Base-by-base conservation (phyloP, 2,888 invertebrate species). In the Phania funesta region DNA sequence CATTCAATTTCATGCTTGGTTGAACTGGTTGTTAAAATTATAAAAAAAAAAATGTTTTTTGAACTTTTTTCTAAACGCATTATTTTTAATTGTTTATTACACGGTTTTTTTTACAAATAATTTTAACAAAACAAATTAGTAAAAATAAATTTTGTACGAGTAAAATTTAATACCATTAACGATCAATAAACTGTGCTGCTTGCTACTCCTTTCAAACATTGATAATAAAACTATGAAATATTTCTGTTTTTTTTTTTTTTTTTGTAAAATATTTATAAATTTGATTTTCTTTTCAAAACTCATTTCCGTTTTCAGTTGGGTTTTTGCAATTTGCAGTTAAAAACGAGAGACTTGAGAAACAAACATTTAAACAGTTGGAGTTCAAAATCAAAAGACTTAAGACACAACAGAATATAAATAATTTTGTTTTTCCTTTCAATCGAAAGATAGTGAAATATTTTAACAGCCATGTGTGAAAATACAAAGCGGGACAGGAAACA, bases 331-430 rank as follows among this genome's bases (percentile, higher is more conserved):
- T 32, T 29, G 11, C 35, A 3, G 7, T 11, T 18, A 26, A 38
- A 38, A 68, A 56, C 38, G 56, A 74, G 74, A 68, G 56, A 74
- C 68, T 74, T 56, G 64, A 70, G 46, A 32, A 50, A 24, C 44
- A 74, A 64, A 48, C 74, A 1, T 41, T 52, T 6, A 26, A 3
- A 26, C 16, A 22, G 22, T 13, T n/a, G 8, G 18, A 35, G 0
- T 22, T 1, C 4, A 7, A 62, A 32, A 38, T 73, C 60, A 54
- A 81, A 79, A 83, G 79, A 83, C 83, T 84, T 80, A 73, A 80
- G 73, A 56, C 46, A 79, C 77, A 68, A 64, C 78, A 79, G n/a
- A 65, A 16, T 20, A 60, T 18, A 44, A 20, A 52, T 68, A 22
- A 9, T 68, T 46, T 20, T 5, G 29, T 46, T 48, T 48, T 24